Conservation (phyloP, 2,797 vertebrate genomes). For the Vireo griseus region DNA sequence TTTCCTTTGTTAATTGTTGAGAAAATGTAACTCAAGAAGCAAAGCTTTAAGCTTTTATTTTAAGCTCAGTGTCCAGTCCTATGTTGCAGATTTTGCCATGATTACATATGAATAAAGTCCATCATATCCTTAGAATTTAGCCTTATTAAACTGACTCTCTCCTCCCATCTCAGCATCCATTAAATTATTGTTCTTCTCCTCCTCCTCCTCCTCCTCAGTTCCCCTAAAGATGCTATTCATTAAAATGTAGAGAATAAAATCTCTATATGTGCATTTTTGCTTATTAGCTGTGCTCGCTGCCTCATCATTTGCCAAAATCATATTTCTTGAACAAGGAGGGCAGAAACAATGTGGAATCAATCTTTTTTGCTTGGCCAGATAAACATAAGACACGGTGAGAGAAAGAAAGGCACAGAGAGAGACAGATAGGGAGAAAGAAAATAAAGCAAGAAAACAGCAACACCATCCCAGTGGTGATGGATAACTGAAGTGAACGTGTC, state of each 20-base stretch:
- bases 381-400: constrained; percentile 78
- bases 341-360: constrained; percentile 84
- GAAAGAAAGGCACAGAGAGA: constrained; percentile 8
- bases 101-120: not conserved
- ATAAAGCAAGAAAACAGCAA: constrained; percentile 84
- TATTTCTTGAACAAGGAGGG: constrained; percentile 84
- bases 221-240: constrained; percentile 30
- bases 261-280: constrained; percentile 53
- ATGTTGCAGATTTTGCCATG: constrained; percentile 32
- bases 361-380: constrained; percentile 85
- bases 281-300: constrained; percentile 75
- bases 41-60: constrained; percentile 6
- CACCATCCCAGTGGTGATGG: constrained; percentile 81
- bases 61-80: not conserved
- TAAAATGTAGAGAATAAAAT: constrained; percentile 33
- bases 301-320: constrained; percentile 83
- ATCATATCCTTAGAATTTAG: not conserved
- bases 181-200: not conserved
- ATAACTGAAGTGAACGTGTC: constrained; percentile 88
- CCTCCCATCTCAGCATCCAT: not conserved
- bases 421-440: constrained; percentile 68
- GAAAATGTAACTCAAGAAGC: not conserved
- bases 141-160: not conserved
- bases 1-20: constrained; percentile 1
- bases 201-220: not conserved